Evolutionary conservation across 2,113 vertebrate genomes (phyloP), one percentile per base, ranked within the genome.

Genomic region (Barnardius zonarius): DNA sequence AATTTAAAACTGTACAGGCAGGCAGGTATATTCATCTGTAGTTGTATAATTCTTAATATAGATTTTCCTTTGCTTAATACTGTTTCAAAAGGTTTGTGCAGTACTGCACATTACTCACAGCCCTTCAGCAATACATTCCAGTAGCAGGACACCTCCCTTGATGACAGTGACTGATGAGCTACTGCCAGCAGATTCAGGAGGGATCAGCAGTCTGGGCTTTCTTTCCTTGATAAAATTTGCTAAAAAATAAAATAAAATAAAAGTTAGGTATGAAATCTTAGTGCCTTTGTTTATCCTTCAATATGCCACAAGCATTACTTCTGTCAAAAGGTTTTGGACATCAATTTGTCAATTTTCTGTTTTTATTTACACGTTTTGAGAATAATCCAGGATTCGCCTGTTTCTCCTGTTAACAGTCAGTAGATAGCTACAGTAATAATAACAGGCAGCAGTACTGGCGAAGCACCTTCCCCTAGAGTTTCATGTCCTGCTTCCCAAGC

Each of bases 41-140:
- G 17, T 9, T 80, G 33, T 39, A 18, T 18, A 35, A 63, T 73
- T 81, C 64, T 43, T 24, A 44, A 54, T 2, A 49, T 2, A 49
- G 24, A 48, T 69, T 49, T 83, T 52, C 13, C 48, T 64, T 30
- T 41, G 27, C 37, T 78, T 70, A 35, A n/a, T 52, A 64, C 31
- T 48, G 3, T 55, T 73, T 83, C 73, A 63, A 43, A 61, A 88
- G 48, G 41, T 82, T 61, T 61, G 64, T 7, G 30, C 78, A 52
- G 86, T 83, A 98, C 24, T 39, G 54, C 46, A 17, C 68, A 37
- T 86, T 96, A 99, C 99, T 99, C 95, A 99, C 99, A 99, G 98
- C 95, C 99, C 99, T 96, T 99, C 99, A 52, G 99, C 98, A 83
- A 99, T 99, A 49, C 99, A 99, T 93, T 99, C 99, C 11, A 99